Percentiles rank a stretch among this genome's conserved stretches.
These are phyloP conservation scores for Amorpha juglandis DNA, from an alignment of 2,888 invertebrate genomes.

Conservation along the genomic window DNA sequence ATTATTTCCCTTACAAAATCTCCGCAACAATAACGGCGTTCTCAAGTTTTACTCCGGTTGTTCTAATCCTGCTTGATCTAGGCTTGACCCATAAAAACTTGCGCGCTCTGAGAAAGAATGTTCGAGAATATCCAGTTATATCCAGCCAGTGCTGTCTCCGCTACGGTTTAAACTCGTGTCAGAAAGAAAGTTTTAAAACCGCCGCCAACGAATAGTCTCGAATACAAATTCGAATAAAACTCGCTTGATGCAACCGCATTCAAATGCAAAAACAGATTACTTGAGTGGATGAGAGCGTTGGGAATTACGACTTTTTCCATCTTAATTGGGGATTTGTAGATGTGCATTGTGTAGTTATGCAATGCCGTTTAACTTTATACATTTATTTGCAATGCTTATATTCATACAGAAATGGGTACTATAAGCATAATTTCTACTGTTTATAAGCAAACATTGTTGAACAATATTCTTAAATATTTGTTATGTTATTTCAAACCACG, in stretches of 20 bases:
- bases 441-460: background rate
- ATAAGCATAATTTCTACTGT: background rate
- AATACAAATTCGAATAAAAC: slow-evolving; percentile 70
- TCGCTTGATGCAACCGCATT: slow-evolving; percentile 55
- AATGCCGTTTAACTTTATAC: slow-evolving; percentile 31
- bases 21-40: slow-evolving; percentile 48
- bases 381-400: slow-evolving; percentile 4
- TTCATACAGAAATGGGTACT: background rate
- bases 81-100: slow-evolving; percentile 80
- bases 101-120: slow-evolving; percentile 63
- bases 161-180: slow-evolving; percentile 64
- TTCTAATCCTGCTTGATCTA: slow-evolving; percentile 72
- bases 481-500: too few relatives aligned
- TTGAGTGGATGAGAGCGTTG: slow-evolving; percentile 47
- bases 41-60: slow-evolving; percentile 44
- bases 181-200: slow-evolving; percentile 72
- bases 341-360: slow-evolving; percentile 18
- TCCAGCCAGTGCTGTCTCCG: slow-evolving; percentile 72
- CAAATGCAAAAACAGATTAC: slow-evolving; percentile 59
- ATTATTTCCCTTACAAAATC: slow-evolving; percentile 46
- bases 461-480: background rate
- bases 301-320: slow-evolving; percentile 48
- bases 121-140: slow-evolving; percentile 68
- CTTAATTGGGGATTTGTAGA: slow-evolving; percentile 37
- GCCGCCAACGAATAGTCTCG: slow-evolving; percentile 59